Evolutionary conservation across 2,113 vertebrate species (phyloP), one percentile per base, ranked within the genome.

Genomic region (Malurus elegans): DNA sequence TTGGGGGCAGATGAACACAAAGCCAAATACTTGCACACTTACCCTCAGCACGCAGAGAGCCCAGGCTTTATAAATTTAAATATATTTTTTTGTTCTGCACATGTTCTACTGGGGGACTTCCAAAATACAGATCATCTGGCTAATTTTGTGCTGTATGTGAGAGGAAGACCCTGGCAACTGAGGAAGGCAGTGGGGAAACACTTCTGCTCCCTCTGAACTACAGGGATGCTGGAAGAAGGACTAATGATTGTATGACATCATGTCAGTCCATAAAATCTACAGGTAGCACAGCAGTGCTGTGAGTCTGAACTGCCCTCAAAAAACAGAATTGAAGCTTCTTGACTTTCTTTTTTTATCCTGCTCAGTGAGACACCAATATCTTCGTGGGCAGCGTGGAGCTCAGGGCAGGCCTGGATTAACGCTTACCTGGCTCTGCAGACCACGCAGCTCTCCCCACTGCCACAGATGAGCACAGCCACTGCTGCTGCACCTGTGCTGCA

Each of bases 1-100:
- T 4, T 1, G 17, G 3, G 18, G 28, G 14, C 11, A 66, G 48
- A 58, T 0, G 0, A 44, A 76, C 50, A 14, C 80, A 60, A 58
- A 83, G 67, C 38, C 64, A 73, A 94, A 79, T 31, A 31, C 48
- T 86, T 70, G 56, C 73, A 67, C 53, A 28, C 36, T 61, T 47
- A 50, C 73, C 15, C 48, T 91, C n/a, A 51, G 71, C 69, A 89
- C 13, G 8, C 38, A 71, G 56, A 88, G 36, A 80, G 32, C 18
- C 86, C 65, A 56, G 32, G n/a, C 21, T 71, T 64, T 71, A 51
- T 11, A 71, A 42, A 36, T 51, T 38, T 56, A 34, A 51, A 4
- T 57, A 29, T 17, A 31, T 78, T 89, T 10, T 80, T 47, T 36
- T 60, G 57, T 74, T 75, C 45, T 71, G 54, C 36, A 78, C 9